These are phyloP conservation scores for Peromyscus melanophrys DNA, from an alignment of 2,797 vertebrate species.

Conservation along the genomic window DNA sequence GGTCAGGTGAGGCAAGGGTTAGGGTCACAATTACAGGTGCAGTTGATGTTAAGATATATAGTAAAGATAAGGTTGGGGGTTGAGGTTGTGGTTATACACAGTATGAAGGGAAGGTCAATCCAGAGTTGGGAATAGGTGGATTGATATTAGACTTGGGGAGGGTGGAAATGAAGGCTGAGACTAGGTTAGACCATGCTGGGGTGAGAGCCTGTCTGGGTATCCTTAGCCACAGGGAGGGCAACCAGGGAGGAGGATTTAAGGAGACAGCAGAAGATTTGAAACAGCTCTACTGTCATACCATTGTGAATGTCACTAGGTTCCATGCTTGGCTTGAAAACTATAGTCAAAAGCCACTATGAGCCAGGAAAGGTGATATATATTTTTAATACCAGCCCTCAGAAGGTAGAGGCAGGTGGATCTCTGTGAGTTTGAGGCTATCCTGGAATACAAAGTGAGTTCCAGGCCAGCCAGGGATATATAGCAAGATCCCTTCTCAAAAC, in stretches of 20 bases:
- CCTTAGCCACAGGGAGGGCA: too few relatives aligned
- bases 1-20: rapidly evolving
- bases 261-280: too few relatives aligned
- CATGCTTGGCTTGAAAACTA: neutral
- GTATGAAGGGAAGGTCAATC: neutral
- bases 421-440: neutral
- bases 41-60: neutral
- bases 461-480: neutral
- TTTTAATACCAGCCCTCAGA: neutral
- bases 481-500: neutral
- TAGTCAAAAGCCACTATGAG: neutral
- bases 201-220: neutral
- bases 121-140: too few relatives aligned
- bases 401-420: neutral
- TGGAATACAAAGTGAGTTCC: neutral
- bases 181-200: rapidly evolving
- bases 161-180: neutral
- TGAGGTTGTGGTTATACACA: too few relatives aligned
- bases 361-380: neutral
- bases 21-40: neutral
- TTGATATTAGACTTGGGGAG: neutral
- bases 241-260: too few relatives aligned
- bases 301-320: too few relatives aligned
- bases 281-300: rapidly evolving
- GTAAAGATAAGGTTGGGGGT: neutral